These are phyloP conservation scores for Poeciliopsis paucimaculata DNA, from an alignment of 2,797 vertebrate species.

Conservation along the genomic window DNA sequence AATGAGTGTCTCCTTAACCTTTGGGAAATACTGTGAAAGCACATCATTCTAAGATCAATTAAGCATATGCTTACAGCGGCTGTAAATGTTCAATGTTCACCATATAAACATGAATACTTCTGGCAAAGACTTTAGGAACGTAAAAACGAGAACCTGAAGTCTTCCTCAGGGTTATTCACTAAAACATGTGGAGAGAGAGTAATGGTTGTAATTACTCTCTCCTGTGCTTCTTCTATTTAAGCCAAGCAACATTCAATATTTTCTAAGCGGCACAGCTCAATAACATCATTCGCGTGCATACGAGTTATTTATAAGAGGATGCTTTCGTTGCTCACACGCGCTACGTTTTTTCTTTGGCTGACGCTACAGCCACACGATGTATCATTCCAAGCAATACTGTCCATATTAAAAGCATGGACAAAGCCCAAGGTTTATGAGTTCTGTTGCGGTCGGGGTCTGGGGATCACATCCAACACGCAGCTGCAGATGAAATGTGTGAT, in stretches of 20 bases:
- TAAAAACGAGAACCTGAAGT: constrained; percentile 22
- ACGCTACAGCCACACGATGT: constrained; percentile 40
- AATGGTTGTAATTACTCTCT: constrained; percentile 19
- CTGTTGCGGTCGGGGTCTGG: constrained; percentile 55
- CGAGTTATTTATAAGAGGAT: constrained; percentile 68
- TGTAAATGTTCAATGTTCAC: constrained; percentile 19
- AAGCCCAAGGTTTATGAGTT: constrained; percentile 66
- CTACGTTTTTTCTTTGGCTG: constrained; percentile 24
- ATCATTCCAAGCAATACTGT: constrained; percentile 38
- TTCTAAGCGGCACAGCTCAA: constrained; percentile 41
- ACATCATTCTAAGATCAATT: constrained; percentile 23
- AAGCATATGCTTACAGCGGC: constrained; percentile 31
- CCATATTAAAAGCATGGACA: constrained; percentile 53
- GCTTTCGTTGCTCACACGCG: constrained; percentile 18
- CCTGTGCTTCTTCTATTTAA: constrained; percentile 34
- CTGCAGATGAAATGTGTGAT: constrained; percentile 58
- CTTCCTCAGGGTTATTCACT: constrained; percentile 18
- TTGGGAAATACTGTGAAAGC: constrained; percentile 11
- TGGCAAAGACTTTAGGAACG: constrained; percentile 10
- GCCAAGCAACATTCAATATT: constrained; percentile 33
- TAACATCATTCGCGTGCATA: constrained; percentile 47
- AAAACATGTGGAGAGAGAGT: neutral
- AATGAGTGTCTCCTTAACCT: neutral
- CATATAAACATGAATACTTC: constrained; percentile 27
- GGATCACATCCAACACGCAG: constrained; percentile 55